Conservation (phyloP, 1,140 invertebrate species). For the Eufriesea mexicana region DNA sequence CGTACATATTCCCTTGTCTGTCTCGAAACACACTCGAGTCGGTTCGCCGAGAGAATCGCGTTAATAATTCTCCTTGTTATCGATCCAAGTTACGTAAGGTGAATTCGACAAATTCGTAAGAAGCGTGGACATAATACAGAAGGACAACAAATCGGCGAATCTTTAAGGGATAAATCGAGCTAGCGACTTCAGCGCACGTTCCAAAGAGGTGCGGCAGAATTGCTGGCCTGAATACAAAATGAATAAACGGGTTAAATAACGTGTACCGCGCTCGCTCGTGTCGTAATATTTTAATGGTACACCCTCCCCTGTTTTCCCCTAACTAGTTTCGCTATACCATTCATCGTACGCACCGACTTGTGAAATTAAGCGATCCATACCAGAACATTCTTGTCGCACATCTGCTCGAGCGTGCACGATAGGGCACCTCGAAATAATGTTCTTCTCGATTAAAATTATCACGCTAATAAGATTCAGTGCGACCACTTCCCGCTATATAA, state of each 20-base stretch:
- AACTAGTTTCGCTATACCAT: slow-evolving; percentile 28
- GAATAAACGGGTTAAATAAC: slow-evolving; percentile 53
- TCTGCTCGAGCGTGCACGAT: not conserved
- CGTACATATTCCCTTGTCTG: not conserved
- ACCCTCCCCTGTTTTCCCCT: slow-evolving; percentile 14
- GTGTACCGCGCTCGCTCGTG: slow-evolving; percentile 26
- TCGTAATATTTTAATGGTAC: slow-evolving; percentile 43
- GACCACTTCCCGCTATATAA: not conserved
- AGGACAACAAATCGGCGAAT: not conserved
- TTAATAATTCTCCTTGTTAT: not conserved
- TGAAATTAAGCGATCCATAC: slow-evolving; percentile 18
- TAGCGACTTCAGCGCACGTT: slow-evolving; percentile 32
- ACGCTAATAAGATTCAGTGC: not conserved
- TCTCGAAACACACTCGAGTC: not conserved
- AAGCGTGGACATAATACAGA: not conserved
- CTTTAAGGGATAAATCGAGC: slow-evolving; percentile 26
- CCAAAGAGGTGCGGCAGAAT: slow-evolving; percentile 45
- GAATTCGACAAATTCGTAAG: not conserved
- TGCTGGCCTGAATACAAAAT: slow-evolving; percentile 61
- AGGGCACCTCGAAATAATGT: not conserved
- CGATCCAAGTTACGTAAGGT: not conserved
- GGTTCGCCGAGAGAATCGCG: not conserved
- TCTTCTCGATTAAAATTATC: not conserved
- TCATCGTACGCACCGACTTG: slow-evolving; percentile 5
- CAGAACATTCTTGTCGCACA: not conserved